Base-by-base conservation (phyloP, 2,888 invertebrate species). In the Liopterus haemorrhoidalis region DNA sequence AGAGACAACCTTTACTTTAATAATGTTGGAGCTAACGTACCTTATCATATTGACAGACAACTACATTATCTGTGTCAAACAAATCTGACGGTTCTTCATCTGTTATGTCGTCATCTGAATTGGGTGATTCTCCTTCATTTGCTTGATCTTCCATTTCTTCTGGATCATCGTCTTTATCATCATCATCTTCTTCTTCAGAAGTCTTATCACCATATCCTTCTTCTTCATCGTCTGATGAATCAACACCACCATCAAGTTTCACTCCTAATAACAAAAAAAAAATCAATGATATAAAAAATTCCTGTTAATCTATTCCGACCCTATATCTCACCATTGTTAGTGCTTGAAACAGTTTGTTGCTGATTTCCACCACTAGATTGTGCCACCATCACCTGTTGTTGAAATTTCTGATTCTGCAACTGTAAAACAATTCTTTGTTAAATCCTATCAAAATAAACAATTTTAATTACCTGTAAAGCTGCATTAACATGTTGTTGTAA, bases 31-130 rank as follows among this genome's bases (percentile, higher is more conserved):
- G n/a, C n/a, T n/a, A n/a, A n/a, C n/a, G n/a, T 66, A 89, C 90
- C 78, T 99, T 99, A 71, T 99, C 99, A 72, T 96, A 99, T 70
- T 99, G 99, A 69, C 99, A 99, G 48, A 99, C 97, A 49, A 99
- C 93, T 45, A 99, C 95, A 75, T 99, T 97, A 58, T 99, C 97
- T 30, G 96, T 95, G 60, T 99, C 97, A 72, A 97, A 99, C 66
- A 96, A 78, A 67, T 95, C 95, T 50, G 84, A 76, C 0, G 90
- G 85, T 63, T 94, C 90, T 60, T 95, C 96, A 65, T 96, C 96
- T 36, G 95, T 95, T 5, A 96, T 94, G 71, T 96, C 96, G 70
- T 97, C 97, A 59, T 84, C 93, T 4, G 94, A 94, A 69, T 96
- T 96, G 1, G 97, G 72, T 0, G 96, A 95, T 63, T 96, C 95